Evolutionary conservation across 92 coral and sea anemone genomes (phyloP), one percentile per base, ranked within the genome.

Genomic region (Parazoanthus atlanticus): DNA sequence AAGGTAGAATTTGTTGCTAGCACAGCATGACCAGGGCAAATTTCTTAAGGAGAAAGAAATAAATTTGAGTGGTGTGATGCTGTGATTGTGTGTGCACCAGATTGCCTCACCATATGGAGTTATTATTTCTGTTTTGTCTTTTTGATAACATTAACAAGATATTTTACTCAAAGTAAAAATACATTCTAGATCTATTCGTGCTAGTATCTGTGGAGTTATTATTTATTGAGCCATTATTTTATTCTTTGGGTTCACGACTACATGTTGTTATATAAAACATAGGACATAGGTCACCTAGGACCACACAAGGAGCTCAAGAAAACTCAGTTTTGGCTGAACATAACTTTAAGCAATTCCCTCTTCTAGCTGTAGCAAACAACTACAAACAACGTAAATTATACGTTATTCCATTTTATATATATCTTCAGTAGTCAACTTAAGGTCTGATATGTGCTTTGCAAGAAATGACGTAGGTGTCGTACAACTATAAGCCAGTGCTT

Each of bases 11-110:
- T 70, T 69, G 43, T 84, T 67, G 17, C 29, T 23, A 40, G 29
- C 87, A 69, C 87, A 84, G 87, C 78, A 23, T 70, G 87, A 64
- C 58, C 86, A 40, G 29, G 30, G 5, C 32, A 32, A 49, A 70
- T 43, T 84, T 84, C 78, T 69, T 84, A 30, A 70, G 61, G 61
- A 84, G 87, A 46, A n/a, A 69, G 12, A 49, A 52, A 29, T 70
- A 31, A 71, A 84, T 69, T 46, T 43, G 77, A 67, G 61, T 69
- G 33, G 38, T 84, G 29, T n/a, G 31, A 26, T 82, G 76, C 38
- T 66, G 76, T 34, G 78, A 84, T 80, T 16, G 64, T 17, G 34
- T 43, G 34, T 52, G 19, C 41, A 32, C 33, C 81, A 77, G 56
- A 77, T 77, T 77, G 56, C 52, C 13, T 36, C n/a, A 25, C 56